phyloP scores from a whole-genome alignment of 2,797 vertebrate genomes.

The Leptatherina wallacei region DNA sequence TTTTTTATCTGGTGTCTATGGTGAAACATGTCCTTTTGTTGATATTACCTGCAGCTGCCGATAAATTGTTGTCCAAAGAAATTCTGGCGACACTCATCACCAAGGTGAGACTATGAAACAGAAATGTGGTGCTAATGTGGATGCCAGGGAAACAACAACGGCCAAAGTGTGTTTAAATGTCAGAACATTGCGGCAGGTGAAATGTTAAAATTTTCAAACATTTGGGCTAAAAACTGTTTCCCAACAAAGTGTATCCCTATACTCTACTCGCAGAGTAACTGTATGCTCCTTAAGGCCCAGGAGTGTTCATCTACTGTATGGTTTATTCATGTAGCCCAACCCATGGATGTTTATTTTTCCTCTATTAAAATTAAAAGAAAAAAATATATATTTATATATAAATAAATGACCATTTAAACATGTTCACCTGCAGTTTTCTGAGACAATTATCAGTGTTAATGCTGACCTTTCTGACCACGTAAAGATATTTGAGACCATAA shows the following conservation, averaged over 20 bases:
- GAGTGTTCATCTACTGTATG: constrained; percentile 22
- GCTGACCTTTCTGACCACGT: background rate
- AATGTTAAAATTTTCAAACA: constrained; percentile 17
- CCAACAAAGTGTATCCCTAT: background rate
- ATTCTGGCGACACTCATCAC: constrained; percentile 15
- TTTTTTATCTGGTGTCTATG: constrained; percentile 30
- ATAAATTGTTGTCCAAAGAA: constrained; percentile 22
- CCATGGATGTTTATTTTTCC: constrained; percentile 28
- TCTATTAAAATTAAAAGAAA: constrained; percentile 2
- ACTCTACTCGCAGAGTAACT: background rate
- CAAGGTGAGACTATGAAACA: constrained; percentile 13
- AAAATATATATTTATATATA: background rate
- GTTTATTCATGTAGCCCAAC: constrained; percentile 19
- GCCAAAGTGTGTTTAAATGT: constrained; percentile 11
- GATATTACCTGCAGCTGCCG: constrained; percentile 27
- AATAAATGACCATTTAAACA: background rate
- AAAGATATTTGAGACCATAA: background rate
- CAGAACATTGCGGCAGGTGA: constrained; percentile 19
- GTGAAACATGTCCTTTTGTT: constrained; percentile 43
- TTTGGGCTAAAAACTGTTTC: constrained; percentile 3
- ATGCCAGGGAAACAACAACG: constrained; percentile 36
- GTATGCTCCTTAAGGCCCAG: constrained; percentile 16
- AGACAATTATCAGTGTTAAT: constrained; percentile 5
- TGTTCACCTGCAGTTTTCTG: background rate
- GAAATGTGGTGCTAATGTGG: constrained; percentile 44